phyloP scores from a whole-genome alignment of 2,797 vertebrate genomes.

The Delichon dasypus region DNA sequence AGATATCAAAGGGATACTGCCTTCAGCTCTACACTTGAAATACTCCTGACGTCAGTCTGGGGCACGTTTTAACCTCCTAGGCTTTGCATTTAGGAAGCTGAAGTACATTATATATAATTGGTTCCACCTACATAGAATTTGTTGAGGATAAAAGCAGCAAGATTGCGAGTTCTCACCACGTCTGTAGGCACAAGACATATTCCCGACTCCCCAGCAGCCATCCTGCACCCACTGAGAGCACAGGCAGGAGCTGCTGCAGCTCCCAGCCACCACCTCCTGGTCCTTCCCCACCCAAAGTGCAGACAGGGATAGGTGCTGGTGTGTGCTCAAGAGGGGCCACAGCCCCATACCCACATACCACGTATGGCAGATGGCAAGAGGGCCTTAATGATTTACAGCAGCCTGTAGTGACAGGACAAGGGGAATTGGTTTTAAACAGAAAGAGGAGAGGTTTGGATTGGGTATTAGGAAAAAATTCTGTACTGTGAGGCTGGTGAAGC shows the following conservation, averaged over 20 bases:
- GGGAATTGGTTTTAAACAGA: background rate
- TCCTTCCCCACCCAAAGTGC: background rate
- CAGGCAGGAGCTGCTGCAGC: background rate
- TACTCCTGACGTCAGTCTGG: conserved; percentile 43
- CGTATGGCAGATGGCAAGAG: background rate
- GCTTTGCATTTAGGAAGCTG: conserved; percentile 56
- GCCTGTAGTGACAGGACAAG: background rate
- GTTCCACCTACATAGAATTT: conserved; percentile 57
- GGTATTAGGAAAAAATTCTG: background rate
- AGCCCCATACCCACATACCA: background rate
- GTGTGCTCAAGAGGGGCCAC: background rate
- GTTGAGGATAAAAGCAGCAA: conserved; percentile 34
- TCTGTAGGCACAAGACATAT: background rate
- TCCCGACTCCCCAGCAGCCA: background rate
- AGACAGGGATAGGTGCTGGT: background rate
- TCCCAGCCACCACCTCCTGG: background rate
- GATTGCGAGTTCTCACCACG: conserved; percentile 2
- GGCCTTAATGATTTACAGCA: background rate
- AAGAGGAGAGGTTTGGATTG: background rate
- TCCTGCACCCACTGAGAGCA: background rate
- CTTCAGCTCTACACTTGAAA: conserved; percentile 26
- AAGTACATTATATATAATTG: conserved; percentile 53
- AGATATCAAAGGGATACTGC: conserved; percentile 32
- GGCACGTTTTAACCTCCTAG: conserved; percentile 41
- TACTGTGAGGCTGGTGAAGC: background rate